phyloP scores from a whole-genome alignment of 2,797 vertebrate species.

The Sebastes taczanowskii region DNA sequence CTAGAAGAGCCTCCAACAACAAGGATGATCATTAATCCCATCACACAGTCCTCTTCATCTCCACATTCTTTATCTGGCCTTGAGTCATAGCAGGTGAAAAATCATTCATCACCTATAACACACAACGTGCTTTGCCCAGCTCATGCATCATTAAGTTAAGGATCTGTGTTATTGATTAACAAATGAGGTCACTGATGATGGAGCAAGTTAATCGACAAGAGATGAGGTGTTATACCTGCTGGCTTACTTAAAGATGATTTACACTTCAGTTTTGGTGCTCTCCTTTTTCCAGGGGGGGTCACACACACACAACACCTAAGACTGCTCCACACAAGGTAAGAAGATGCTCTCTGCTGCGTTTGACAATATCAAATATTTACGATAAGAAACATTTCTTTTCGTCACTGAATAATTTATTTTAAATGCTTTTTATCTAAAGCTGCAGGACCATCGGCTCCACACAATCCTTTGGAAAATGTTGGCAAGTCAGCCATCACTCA shows the following conservation, averaged over 20 bases:
- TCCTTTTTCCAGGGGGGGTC: neutral
- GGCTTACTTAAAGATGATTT: slow-evolving; percentile 56
- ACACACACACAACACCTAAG: slow-evolving; percentile 10
- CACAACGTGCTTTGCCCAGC: slow-evolving; percentile 12
- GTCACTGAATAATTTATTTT: neutral
- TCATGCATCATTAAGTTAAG: slow-evolving; percentile 39
- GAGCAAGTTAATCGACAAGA: slow-evolving; percentile 50
- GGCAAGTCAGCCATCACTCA: slow-evolving; percentile 2
- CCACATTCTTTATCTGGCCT: slow-evolving; percentile 21
- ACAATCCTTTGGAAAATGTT: neutral
- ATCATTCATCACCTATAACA: slow-evolving; percentile 44
- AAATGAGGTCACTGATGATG: slow-evolving; percentile 27
- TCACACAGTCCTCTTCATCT: slow-evolving; percentile 11
- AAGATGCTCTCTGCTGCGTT: neutral
- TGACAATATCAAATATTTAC: neutral
- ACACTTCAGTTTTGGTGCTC: neutral
- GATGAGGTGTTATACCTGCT: slow-evolving; percentile 22
- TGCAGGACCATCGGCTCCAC: neutral
- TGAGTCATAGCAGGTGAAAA: slow-evolving; percentile 39
- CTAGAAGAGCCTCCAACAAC: neutral
- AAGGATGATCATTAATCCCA: slow-evolving; percentile 25
- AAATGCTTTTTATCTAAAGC: neutral
- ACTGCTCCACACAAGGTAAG: slow-evolving; percentile 57
- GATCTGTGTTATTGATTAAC: slow-evolving; percentile 65
- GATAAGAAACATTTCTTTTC: neutral